These are phyloP conservation scores for Xestoiulus laeticollis DNA, from an alignment of 2,888 invertebrate species.

Conservation along the genomic window DNA sequence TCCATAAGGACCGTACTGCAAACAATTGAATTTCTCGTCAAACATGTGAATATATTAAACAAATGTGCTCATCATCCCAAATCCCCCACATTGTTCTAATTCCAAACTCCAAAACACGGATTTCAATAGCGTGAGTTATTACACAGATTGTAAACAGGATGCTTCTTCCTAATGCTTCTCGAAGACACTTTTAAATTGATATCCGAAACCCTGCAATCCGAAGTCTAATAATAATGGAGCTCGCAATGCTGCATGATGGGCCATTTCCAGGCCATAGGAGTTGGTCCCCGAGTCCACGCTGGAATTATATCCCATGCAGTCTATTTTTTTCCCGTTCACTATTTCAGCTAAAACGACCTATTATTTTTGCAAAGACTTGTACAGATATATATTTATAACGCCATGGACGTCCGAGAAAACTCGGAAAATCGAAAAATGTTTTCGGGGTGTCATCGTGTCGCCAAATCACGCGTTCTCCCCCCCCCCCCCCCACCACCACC, in stretches of 20 bases:
- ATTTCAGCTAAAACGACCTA: constrained; percentile 20
- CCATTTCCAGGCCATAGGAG: neutral
- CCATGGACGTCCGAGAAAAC: constrained; percentile 16
- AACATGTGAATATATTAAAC: too few species aligned
- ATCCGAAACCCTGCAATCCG: neutral
- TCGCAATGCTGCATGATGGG: neutral
- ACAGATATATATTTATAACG: constrained; percentile 21
- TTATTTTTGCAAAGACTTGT: neutral
- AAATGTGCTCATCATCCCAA: too few species aligned
- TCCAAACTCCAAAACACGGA: too few species aligned
- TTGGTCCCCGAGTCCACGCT: neutral
- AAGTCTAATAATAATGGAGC: neutral
- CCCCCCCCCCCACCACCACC: too few species aligned
- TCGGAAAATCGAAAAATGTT: constrained; percentile 8
- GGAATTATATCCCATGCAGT: neutral
- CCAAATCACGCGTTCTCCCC: constrained; percentile 22
- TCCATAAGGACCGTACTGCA: too few species aligned
- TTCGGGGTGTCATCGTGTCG: constrained; percentile 37
- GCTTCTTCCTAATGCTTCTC: constrained; percentile 4
- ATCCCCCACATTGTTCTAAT: too few species aligned
- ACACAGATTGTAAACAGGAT: neutral
- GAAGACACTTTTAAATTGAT: constrained; percentile 28
- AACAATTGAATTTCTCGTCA: too few species aligned
- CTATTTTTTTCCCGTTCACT: constrained; percentile 2
- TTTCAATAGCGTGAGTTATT: neutral